Base-by-base conservation (phyloP, 2,888 invertebrate species). In the Strigamia maritima region DNA sequence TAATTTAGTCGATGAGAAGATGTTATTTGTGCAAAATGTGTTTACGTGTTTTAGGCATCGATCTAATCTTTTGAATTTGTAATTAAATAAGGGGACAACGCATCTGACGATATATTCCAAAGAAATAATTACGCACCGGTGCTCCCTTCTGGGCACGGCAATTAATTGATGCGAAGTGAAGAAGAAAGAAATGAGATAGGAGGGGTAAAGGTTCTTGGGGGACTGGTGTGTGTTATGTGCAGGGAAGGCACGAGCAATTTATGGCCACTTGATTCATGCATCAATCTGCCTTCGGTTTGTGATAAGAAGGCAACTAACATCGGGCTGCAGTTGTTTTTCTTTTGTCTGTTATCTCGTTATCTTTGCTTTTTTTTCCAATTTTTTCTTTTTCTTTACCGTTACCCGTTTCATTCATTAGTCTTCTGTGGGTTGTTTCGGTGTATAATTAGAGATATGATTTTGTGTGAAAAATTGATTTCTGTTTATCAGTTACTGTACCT, bases 51-150 rank as follows among this genome's bases (percentile, higher is more conserved):
- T 54, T 54, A 19, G 54, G 54, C 54, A 19, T 54, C 54, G 54
- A 54, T 54, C 54, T 54, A 54, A 54, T 54, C 54, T 54, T 54
- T 54, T 54, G 54, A 54, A 54, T 54, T 54, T 54, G 54, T 54
- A 54, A 54, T 54, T 54, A 54, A 54, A 54, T 54, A 54, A 44
- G 54, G 54, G 54, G 54, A 19, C 54, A 54, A 54, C 54, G n/a
- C 19, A 19, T 54, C 22, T 54, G 54, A 54, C 54, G 54, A 54
- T 54, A 54, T 54, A 54, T 54, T 54, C 19, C 54, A 54, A 54
- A 54, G 54, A 54, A 54, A 54, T 54, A 54, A 54, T 54, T 54
- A 54, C 54, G 54, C 54, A 54, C 54, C 19, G 54, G 54, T n/a
- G 54, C 54, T 54, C 54, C 54, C 54, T 54, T 19, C 54, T 54